phyloP scores from a whole-genome alignment of 2,797 vertebrate genomes.

The Lindbergichthys nudifrons region DNA sequence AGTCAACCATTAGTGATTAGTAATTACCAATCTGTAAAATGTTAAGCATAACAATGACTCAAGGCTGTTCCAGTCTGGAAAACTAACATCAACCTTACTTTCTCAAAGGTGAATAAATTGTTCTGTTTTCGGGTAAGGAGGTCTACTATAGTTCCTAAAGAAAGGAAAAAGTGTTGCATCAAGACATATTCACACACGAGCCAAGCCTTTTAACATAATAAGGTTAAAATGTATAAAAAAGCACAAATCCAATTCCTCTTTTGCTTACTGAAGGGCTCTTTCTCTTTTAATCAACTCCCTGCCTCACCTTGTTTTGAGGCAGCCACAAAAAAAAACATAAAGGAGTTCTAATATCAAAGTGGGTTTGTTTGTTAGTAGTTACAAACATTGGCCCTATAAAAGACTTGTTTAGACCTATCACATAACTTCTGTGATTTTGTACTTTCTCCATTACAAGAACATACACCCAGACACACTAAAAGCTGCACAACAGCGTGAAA shows the following conservation, averaged over 20 bases:
- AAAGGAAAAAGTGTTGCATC: conserved; percentile 24
- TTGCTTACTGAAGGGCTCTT: conserved; percentile 25
- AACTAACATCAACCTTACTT: conserved; percentile 22
- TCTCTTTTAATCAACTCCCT: conserved; percentile 16
- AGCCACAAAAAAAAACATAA: conserved; percentile 8
- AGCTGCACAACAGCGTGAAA: neutral
- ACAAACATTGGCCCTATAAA: conserved; percentile 7
- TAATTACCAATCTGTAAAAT: conserved; percentile 14
- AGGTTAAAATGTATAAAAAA: conserved; percentile 30
- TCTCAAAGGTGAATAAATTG: conserved; percentile 9
- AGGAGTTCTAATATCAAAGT: conserved; percentile 3
- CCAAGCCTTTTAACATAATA: conserved; percentile 3
- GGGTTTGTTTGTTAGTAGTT: neutral
- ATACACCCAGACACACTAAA: conserved; percentile 4
- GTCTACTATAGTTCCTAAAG: conserved; percentile 5
- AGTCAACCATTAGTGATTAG: conserved; percentile 9
- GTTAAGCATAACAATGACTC: conserved; percentile 28
- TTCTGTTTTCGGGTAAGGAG: conserved; percentile 9
- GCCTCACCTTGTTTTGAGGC: neutral
- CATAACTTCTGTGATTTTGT: conserved; percentile 4
- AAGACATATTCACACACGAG: conserved; percentile 1
- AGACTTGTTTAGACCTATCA: conserved; percentile 34
- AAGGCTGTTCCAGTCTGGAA: conserved; percentile 15
- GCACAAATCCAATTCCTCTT: conserved; percentile 31
- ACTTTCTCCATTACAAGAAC: neutral